phyloP scores from a whole-genome alignment of 2,888 invertebrate species.

The Metellina segmentata region DNA sequence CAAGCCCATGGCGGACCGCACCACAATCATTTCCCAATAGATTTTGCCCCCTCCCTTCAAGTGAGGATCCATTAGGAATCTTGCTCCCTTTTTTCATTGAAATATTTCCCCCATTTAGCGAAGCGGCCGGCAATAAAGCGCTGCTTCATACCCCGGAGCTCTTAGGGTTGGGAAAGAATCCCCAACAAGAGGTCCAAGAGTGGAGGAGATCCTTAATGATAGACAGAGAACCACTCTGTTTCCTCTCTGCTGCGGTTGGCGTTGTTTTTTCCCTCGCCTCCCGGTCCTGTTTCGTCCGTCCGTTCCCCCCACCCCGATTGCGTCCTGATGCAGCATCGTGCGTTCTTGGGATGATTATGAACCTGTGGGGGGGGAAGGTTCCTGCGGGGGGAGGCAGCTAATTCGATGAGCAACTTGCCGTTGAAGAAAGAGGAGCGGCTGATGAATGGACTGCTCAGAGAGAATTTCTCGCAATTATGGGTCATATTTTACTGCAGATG shows the following conservation, averaged over 20 bases:
- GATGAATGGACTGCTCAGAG: conserved; percentile 63
- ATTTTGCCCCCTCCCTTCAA: conserved; percentile 8
- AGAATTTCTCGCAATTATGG: conserved; percentile 75
- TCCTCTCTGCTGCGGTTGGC: neutral
- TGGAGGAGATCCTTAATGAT: conserved; percentile 54
- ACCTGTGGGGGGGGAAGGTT: neutral
- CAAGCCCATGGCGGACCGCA: conserved; percentile 49
- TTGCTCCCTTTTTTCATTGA: conserved; percentile 53
- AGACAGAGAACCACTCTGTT: conserved; percentile 32
- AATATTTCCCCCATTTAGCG: conserved; percentile 58
- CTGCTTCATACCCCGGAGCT: conserved; percentile 54
- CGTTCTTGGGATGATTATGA: conserved; percentile 32
- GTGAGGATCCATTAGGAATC: conserved; percentile 49
- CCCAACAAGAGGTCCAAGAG: neutral
- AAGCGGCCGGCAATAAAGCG: conserved; percentile 15
- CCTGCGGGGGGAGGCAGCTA: conserved; percentile 29
- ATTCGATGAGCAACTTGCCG: conserved; percentile 61
- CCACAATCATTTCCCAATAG: conserved; percentile 35
- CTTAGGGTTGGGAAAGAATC: conserved; percentile 34
- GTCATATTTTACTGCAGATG: conserved; percentile 75
- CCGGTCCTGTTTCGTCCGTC: conserved; percentile 32
- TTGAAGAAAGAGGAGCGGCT: conserved; percentile 63
- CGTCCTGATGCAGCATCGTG: conserved; percentile 3
- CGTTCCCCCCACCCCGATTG: conserved; percentile 14
- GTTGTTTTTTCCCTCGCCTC: neutral